Conservation (phyloP, 1,140 invertebrate species). For the Nasonia giraulti region DNA sequence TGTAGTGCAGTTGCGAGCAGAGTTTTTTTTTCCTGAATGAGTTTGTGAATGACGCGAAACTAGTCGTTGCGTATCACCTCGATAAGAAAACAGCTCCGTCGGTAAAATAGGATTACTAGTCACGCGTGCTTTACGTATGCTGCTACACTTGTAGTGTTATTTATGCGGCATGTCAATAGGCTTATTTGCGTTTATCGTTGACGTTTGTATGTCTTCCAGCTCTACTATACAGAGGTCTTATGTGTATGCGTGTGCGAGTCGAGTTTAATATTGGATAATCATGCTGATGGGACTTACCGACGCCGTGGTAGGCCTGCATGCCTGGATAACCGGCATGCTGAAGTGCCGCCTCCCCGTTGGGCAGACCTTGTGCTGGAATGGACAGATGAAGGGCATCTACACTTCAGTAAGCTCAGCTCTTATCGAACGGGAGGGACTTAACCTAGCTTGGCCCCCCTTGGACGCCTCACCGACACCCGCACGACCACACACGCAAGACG, state of each 20-base stretch:
- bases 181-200: neutral
- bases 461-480: neutral
- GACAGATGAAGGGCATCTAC: slow-evolving; percentile 82
- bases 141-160: neutral
- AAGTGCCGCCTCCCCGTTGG: slow-evolving; percentile 89
- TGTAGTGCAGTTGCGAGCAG: neutral
- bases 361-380: slow-evolving; percentile 90
- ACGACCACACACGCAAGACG: neutral
- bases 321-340: slow-evolving; percentile 90
- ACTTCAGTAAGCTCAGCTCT: slow-evolving; percentile 76
- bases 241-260: neutral
- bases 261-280: neutral
- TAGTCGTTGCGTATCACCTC: neutral
- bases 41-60: neutral
- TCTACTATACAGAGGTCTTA: neutral
- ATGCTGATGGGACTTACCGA: slow-evolving; percentile 81
- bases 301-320: slow-evolving; percentile 91
- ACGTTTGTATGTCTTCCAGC: neutral
- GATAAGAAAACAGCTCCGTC: neutral
- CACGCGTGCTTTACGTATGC: neutral
- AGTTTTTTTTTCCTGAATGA: neutral
- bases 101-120: neutral
- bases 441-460: slow-evolving; percentile 61
- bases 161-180: neutral
- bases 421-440: slow-evolving; percentile 65